phyloP scores from a whole-genome alignment of 2,797 vertebrate genomes.

The Staurois parvus region DNA sequence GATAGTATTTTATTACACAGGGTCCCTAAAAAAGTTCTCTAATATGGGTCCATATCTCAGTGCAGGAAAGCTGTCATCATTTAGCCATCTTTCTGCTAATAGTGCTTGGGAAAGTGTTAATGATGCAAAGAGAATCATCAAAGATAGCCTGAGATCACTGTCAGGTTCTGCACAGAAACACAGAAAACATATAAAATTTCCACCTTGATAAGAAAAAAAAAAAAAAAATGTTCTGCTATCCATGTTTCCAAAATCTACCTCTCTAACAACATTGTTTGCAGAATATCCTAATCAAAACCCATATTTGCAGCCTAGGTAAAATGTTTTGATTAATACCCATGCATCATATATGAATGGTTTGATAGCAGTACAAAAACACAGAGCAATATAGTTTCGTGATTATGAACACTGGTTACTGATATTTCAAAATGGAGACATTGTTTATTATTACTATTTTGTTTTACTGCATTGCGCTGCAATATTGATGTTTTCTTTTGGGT shows the following conservation, averaged over 20 bases:
- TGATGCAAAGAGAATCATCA: not conserved
- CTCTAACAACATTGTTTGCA: conserved; percentile 12
- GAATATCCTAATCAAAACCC: conserved; percentile 17
- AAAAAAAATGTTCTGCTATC: conserved; percentile 17
- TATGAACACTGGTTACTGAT: not conserved
- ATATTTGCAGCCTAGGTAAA: not conserved
- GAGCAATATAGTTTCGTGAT: not conserved
- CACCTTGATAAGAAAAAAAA: not conserved
- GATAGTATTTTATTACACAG: no score
- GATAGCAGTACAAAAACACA: conserved; percentile 13
- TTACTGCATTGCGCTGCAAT: not conserved
- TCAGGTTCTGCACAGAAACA: not conserved
- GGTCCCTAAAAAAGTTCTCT: no score
- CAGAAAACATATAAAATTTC: conserved; percentile 12
- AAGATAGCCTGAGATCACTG: not conserved
- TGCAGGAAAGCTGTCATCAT: no score
- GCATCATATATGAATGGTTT: conserved; percentile 10
- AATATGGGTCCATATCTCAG: no score
- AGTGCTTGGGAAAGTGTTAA: not conserved
- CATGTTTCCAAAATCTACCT: not conserved
- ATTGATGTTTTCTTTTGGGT: not conserved
- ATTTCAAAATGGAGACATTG: not conserved
- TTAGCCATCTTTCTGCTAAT: no score
- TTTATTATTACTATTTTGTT: not conserved
- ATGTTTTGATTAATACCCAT: conserved; percentile 23